Conservation (phyloP, 2,113 vertebrate species). For the Elgaria multicarinata region DNA sequence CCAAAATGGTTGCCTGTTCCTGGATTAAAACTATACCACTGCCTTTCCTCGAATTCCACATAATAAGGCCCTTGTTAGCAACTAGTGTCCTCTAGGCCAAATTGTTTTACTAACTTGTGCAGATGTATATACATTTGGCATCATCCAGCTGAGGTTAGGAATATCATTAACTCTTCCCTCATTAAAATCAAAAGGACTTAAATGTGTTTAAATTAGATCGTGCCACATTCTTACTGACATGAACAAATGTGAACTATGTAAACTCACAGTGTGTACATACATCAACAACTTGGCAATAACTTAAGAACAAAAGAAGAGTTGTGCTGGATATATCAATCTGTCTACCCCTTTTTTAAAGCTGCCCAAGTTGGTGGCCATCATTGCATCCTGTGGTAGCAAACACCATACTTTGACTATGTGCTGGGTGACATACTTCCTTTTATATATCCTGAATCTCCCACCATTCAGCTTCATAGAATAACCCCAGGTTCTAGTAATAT, state of each 20-base stretch:
- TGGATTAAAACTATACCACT: background rate
- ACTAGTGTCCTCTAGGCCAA: conserved; percentile 24
- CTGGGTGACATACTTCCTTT: background rate
- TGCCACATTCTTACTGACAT: background rate
- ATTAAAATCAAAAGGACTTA: background rate
- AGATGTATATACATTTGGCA: background rate
- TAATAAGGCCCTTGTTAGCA: background rate
- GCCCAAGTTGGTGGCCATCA: too few species aligned
- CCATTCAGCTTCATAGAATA: background rate
- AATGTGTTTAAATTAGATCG: background rate
- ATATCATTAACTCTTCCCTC: background rate
- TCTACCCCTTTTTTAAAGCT: too few species aligned
- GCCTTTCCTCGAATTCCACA: conserved; percentile 15
- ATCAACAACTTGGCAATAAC: background rate
- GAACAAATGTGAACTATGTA: background rate
- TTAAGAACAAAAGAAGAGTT: too few species aligned
- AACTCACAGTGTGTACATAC: background rate
- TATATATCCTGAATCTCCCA: background rate
- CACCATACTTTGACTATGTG: background rate
- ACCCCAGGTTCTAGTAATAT: background rate
- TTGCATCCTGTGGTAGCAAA: too few species aligned
- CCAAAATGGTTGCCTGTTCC: too few species aligned
- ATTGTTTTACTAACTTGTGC: background rate
- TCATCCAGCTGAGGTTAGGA: background rate
- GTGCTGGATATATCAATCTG: too few species aligned